Percentiles rank a stretch among this genome's conserved stretches.
Conservation (phyloP, 2,113 vertebrate genomes). For the Heterotilapia buettikoferi region DNA sequence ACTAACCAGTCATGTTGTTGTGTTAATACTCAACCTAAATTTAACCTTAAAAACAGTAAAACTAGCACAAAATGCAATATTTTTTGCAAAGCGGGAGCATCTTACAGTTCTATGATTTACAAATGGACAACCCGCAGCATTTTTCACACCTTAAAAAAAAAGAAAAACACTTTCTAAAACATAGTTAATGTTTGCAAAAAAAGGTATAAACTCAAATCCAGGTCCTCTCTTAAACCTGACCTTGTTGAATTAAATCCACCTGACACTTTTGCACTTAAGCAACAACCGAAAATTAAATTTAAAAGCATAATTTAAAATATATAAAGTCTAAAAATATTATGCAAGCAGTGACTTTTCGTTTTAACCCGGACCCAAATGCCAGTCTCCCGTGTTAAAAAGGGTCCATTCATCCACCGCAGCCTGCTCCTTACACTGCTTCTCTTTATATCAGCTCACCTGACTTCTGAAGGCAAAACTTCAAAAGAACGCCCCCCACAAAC, state of each 20-base stretch:
- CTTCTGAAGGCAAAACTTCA: not conserved
- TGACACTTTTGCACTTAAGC: not conserved
- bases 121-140: rapidly evolving
- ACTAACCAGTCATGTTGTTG: not conserved
- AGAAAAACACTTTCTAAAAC: not conserved
- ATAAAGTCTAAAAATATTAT: not conserved
- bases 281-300: rapidly evolving
- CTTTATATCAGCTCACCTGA: not conserved
- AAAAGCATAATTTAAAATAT: not conserved
- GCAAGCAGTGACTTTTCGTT: not conserved
- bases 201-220: not conserved
- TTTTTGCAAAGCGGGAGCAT: not conserved
- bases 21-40: not conserved
- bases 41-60: not conserved
- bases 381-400: not conserved
- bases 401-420: rapidly evolving
- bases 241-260: not conserved
- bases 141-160: not conserved
- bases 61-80: not conserved
- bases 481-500: not conserved
- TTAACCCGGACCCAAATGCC: rapidly evolving
- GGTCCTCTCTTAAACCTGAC: not conserved
- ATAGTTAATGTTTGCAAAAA: not conserved
- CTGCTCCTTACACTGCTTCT: not conserved
- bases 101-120: not conserved